A percentile compares a stretch with the other conserved stretches of the same genome.
Conservation (phyloP, 1,140 invertebrate species). For the Calephelis virginiensis region DNA sequence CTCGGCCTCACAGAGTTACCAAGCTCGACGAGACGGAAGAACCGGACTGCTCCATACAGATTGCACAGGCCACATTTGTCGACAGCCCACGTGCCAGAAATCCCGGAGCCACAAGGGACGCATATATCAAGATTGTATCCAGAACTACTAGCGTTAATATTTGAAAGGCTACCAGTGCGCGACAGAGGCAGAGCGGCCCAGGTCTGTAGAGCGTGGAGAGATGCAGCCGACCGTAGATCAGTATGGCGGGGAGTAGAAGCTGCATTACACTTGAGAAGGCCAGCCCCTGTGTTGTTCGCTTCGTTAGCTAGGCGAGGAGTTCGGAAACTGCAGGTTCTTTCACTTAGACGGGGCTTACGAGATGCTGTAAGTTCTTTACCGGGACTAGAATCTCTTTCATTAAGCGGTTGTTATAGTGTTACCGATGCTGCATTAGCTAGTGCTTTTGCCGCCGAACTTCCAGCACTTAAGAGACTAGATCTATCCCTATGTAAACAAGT, state of each 20-base stretch:
- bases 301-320: conserved; percentile 93
- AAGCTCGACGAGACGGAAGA: conserved; percentile 64
- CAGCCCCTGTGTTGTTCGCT: conserved; percentile 90
- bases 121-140: conserved; percentile 94
- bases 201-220: conserved; percentile 93
- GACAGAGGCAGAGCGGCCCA: conserved; percentile 94
- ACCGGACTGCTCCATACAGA: conserved; percentile 76
- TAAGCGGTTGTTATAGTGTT: conserved; percentile 96
- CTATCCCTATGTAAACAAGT: conserved; percentile 96
- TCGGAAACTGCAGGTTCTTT: conserved; percentile 92
- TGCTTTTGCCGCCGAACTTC: conserved; percentile 87
- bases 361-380: conserved; percentile 93
- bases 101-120: conserved; percentile 79
- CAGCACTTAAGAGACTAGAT: conserved; percentile 88
- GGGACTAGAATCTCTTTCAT: conserved; percentile 91
- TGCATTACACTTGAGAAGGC: conserved; percentile 90
- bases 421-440: conserved; percentile 89
- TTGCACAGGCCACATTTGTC: conserved; percentile 79
- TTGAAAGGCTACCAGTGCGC: conserved; percentile 91
- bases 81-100: conserved; percentile 63
- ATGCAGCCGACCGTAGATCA: conserved; percentile 93
- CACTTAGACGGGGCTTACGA: conserved; percentile 88
- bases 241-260: conserved; percentile 97
- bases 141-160: conserved; percentile 94
- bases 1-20: conserved; percentile 70